Evolutionary conservation across 37 sponge, comb jelly and placozoan genomes (phyloP).

Genomic region (Ianthella basta): DNA sequence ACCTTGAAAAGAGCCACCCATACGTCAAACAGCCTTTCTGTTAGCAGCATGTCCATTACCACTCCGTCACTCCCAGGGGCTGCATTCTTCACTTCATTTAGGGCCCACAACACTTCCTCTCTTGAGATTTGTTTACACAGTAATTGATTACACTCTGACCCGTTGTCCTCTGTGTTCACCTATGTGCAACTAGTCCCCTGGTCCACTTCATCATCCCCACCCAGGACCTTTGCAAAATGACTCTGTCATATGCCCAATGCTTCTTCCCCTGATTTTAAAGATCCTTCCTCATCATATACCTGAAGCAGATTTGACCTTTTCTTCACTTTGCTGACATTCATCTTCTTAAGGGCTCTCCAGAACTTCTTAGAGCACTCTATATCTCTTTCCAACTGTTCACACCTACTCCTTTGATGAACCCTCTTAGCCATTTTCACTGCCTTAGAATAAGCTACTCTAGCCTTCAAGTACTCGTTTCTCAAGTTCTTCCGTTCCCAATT

Average conservation of each 20-base stretch:
- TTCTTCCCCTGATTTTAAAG: background rate
- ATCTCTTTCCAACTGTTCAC: conserved; percentile 1
- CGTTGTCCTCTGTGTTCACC: background rate
- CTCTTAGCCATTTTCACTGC: too few relatives aligned
- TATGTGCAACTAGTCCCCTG: background rate
- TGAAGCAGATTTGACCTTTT: background rate
- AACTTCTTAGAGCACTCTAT: background rate
- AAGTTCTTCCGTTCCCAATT: background rate
- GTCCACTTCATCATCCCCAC: background rate
- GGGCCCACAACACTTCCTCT: too few relatives aligned
- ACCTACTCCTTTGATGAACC: background rate
- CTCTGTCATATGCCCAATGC: background rate
- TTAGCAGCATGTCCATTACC: background rate
- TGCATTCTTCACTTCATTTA: background rate
- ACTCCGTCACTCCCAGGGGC: background rate
- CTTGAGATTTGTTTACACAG: background rate
- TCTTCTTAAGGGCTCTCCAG: background rate
- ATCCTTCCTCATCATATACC: background rate
- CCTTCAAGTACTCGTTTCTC: background rate
- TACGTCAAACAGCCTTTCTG: too few relatives aligned
- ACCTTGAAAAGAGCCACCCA: background rate
- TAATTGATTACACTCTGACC: background rate
- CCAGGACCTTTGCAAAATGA: background rate
- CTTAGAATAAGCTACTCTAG: background rate
- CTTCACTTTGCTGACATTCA: background rate